Evolutionary conservation across 2,113 vertebrate species (phyloP), one percentile per base, ranked within the genome.

Genomic region (Pterophyllum scalare): DNA sequence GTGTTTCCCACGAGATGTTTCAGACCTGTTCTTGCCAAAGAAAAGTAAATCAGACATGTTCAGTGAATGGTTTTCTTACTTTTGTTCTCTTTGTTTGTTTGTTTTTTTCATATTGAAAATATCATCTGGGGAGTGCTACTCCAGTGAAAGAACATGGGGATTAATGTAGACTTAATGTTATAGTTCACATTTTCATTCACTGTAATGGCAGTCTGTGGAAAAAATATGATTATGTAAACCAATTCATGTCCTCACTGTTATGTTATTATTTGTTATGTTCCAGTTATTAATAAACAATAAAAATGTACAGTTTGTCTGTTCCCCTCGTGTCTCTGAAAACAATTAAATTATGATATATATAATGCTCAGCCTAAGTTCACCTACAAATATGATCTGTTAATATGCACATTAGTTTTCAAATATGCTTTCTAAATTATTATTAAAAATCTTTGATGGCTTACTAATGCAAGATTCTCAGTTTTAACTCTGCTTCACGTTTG

Each of bases 261-360:
- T 91, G 91, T 91, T 89, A 93, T 91, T 67, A 67, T 92, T 94
- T 91, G 89, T 94, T 95, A 85, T 88, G 91, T 95, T 95, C 74
- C 90, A 91, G 85, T 93, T 94, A 96, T 93, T 95, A 96, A 95
- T 95, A 95, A 96, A 96, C 91, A 87, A 79, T 78, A 57, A 87
- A 95, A 90, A 93, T 80, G 31, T 83, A 49, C 75, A 43, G 35
- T 81, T 64, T 65, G n/a, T 85, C 17, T 59, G 33, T 59, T 72
- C 26, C 76, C 6, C 17, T 67, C 5, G 35, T 60, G 35, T 79
- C 35, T 80, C 19, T 80, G 10, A 59, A 56, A 28, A 31, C 49
- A 52, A 28, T 52, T 52, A 52, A 15, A 52, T 15, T 28, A 56
- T 19, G 20, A 59, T 49, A 2, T 19, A 6, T 54, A 9, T 4